phyloP scores from a whole-genome alignment of 2,888 invertebrate species.

The Oithona nana region DNA sequence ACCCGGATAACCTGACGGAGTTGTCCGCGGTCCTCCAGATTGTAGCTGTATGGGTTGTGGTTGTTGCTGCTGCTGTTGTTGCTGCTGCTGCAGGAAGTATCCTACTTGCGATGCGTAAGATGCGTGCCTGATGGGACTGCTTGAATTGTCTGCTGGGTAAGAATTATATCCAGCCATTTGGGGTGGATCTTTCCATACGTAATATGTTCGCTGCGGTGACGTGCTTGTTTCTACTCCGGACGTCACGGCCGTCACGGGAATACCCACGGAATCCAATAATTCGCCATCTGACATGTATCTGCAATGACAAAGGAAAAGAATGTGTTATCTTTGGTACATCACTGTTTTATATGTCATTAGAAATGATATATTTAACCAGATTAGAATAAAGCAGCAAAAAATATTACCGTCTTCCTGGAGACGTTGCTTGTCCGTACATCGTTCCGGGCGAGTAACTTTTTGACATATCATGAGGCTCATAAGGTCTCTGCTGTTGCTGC shows the following conservation, averaged over 20 bases:
- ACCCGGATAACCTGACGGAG: conserved; percentile 17
- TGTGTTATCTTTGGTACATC: not conserved
- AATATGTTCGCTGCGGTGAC: conserved; percentile 59
- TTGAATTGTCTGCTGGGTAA: conserved; percentile 20
- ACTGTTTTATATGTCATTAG: too few relatives aligned
- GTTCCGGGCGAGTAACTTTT: not conserved
- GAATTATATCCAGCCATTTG: conserved; percentile 33
- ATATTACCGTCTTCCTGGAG: conserved; percentile 4
- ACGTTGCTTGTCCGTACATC: conserved; percentile 2
- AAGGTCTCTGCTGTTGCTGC: not conserved
- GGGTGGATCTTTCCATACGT: conserved; percentile 58
- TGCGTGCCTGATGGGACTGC: conserved; percentile 41
- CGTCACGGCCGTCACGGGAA: conserved; percentile 41
- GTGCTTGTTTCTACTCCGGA: conserved; percentile 46
- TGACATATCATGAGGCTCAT: not conserved
- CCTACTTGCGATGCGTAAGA: conserved; percentile 27
- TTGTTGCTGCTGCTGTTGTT: conserved; percentile 33
- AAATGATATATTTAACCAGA: not conserved
- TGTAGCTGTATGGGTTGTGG: not conserved
- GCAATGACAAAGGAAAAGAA: not conserved
- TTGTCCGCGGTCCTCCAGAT: conserved; percentile 17
- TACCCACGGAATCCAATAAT: conserved; percentile 29
- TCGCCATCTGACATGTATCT: conserved; percentile 14
- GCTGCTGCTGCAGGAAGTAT: conserved; percentile 16
- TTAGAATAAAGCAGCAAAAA: not conserved